These are phyloP conservation scores for Drosophila quasianomalipes DNA, from an alignment of 2,888 invertebrate genomes.

Conservation along the genomic window DNA sequence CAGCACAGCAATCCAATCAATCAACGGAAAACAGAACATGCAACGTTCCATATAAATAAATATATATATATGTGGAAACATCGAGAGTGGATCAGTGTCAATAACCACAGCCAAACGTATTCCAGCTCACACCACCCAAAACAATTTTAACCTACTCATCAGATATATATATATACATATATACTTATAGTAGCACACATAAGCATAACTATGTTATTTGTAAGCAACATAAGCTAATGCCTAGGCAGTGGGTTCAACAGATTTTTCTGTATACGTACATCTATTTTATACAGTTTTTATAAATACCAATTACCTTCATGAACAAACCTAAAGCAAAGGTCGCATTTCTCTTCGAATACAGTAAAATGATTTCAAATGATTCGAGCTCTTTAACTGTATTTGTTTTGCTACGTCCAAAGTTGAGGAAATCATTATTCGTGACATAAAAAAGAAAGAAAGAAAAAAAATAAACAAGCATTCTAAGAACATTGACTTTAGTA, in stretches of 20 bases:
- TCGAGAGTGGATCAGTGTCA: constrained; percentile 45
- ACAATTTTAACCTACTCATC: constrained; percentile 37
- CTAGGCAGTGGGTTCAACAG: constrained; percentile 59
- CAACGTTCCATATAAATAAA: constrained; percentile 62
- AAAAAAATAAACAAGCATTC: constrained; percentile 20
- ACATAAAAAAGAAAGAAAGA: neutral
- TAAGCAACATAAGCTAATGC: constrained; percentile 52
- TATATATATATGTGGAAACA: constrained; percentile 15
- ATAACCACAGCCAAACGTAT: constrained; percentile 68
- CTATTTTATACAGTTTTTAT: constrained; percentile 57
- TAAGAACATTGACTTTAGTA: constrained; percentile 39
- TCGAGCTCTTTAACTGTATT: constrained; percentile 19
- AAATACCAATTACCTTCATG: constrained; percentile 23
- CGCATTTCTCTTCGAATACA: constrained; percentile 7
- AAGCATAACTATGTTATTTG: constrained; percentile 43
- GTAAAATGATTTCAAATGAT: neutral
- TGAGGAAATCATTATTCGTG: constrained; percentile 37
- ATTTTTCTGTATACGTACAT: constrained; percentile 49
- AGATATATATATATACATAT: constrained; percentile 42
- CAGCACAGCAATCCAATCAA: constrained; percentile 57
- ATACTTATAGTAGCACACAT: constrained; percentile 36
- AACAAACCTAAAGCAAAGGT: constrained; percentile 13
- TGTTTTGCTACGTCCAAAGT: constrained; percentile 2
- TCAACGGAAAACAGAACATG: constrained; percentile 54
- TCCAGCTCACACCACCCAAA: constrained; percentile 62